These are phyloP conservation scores for Sinelater perroti DNA, from an alignment of 2,888 invertebrate species.

Conservation along the genomic window DNA sequence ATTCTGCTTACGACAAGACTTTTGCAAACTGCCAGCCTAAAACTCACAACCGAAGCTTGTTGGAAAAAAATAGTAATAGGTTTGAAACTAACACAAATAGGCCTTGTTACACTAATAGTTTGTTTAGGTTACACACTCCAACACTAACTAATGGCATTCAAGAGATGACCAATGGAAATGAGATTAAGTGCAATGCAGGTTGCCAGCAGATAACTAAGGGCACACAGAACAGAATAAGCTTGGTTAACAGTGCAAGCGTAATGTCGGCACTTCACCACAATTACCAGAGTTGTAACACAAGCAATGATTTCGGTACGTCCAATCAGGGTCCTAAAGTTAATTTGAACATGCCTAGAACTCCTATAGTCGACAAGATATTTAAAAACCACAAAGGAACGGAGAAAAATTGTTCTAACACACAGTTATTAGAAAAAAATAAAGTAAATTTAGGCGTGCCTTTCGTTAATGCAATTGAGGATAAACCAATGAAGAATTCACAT, in stretches of 20 bases:
- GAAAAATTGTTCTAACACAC: neutral
- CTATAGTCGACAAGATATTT: neutral
- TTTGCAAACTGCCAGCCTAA: neutral
- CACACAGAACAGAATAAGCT: neutral
- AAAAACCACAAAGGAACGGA: neutral
- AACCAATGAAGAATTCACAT: neutral
- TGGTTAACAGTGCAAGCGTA: constrained; percentile 2
- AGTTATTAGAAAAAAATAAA: neutral
- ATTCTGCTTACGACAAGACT: neutral
- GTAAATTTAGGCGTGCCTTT: neutral
- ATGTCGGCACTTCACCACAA: neutral
- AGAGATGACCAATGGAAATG: neutral
- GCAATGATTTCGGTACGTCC: too few species aligned
- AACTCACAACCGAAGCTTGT: neutral
- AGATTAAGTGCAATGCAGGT: neutral
- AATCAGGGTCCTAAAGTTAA: neutral
- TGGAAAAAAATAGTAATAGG: constrained; percentile 1
- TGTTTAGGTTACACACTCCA: constrained; percentile 9
- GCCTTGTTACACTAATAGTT: neutral
- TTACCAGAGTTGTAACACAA: neutral
- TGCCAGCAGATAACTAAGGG: neutral
- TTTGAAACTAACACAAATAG: neutral
- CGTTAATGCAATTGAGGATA: neutral
- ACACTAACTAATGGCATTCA: neutral
- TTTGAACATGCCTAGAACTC: constrained; percentile 2